phyloP scores from a whole-genome alignment of 2,888 invertebrate species.

The Nomada hirtipes region DNA sequence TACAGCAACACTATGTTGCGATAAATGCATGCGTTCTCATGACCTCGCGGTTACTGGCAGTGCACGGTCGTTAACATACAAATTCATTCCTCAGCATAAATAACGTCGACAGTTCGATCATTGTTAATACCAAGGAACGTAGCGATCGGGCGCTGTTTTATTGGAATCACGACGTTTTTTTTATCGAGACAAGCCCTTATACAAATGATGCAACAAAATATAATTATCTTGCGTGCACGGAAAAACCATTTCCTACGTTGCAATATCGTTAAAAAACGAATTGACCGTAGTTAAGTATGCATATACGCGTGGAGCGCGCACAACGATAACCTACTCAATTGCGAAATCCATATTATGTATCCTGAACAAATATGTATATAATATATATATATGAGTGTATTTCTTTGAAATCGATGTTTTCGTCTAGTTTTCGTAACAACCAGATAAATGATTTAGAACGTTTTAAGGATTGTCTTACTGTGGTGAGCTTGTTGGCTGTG shows the following conservation, averaged over 20 bases:
- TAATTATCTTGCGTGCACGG: neutral
- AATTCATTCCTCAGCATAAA: constrained; percentile 25
- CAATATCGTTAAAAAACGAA: neutral
- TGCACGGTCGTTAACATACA: constrained; percentile 35
- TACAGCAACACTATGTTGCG: neutral
- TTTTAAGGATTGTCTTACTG: neutral
- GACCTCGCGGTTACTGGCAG: constrained; percentile 62
- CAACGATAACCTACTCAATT: neutral
- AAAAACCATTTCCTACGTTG: neutral
- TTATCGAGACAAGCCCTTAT: neutral
- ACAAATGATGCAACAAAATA: neutral
- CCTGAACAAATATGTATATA: neutral
- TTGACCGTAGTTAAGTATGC: neutral
- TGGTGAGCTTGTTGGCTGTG: neutral
- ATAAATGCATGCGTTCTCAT: constrained; percentile 31
- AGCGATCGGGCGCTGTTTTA: neutral
- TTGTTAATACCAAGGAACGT: constrained; percentile 8
- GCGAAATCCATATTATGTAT: constrained; percentile 11
- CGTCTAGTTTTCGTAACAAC: constrained; percentile 14
- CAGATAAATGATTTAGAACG: neutral
- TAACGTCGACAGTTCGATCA: neutral
- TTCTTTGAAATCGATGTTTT: constrained; percentile 30
- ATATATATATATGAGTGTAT: constrained; percentile 8
- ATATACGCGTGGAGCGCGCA: too few relatives aligned
- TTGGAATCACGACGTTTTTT: neutral